Percentiles rank a stretch among this genome's conserved stretches.
phyloP scores from a whole-genome alignment of 2,113 vertebrate genomes.

The Pteropus alecto region DNA sequence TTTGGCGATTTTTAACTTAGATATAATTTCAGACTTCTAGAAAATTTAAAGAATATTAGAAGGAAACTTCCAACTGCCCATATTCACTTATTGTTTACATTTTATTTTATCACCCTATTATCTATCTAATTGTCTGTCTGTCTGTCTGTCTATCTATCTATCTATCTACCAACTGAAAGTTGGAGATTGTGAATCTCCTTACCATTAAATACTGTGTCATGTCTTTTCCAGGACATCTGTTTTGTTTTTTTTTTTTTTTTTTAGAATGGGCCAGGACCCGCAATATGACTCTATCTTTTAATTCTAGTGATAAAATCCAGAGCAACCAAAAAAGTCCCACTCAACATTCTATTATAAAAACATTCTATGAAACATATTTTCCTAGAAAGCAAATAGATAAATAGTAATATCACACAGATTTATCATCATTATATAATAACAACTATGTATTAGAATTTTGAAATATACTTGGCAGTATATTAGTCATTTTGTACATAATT shows the following conservation, averaged over 20 bases:
- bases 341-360: neutral
- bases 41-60: neutral
- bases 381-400: conserved; percentile 9
- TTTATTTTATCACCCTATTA: neutral
- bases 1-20: neutral
- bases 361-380: neutral
- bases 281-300: neutral
- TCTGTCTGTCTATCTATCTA: neutral
- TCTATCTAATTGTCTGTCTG: neutral
- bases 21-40: neutral
- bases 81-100: neutral
- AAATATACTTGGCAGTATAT: neutral
- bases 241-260: neutral
- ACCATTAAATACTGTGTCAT: neutral
- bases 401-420: neutral
- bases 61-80: neutral
- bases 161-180: neutral
- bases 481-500: neutral
- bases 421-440: neutral
- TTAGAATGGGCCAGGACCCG: neutral
- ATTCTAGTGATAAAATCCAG: neutral
- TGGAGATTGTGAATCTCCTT: neutral
- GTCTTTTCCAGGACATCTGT: neutral
- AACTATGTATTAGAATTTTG: neutral
- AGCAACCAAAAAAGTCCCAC: neutral